These are phyloP conservation scores for Neodon shergylaensis DNA, from an alignment of 2,113 vertebrate genomes.

Conservation along the genomic window DNA sequence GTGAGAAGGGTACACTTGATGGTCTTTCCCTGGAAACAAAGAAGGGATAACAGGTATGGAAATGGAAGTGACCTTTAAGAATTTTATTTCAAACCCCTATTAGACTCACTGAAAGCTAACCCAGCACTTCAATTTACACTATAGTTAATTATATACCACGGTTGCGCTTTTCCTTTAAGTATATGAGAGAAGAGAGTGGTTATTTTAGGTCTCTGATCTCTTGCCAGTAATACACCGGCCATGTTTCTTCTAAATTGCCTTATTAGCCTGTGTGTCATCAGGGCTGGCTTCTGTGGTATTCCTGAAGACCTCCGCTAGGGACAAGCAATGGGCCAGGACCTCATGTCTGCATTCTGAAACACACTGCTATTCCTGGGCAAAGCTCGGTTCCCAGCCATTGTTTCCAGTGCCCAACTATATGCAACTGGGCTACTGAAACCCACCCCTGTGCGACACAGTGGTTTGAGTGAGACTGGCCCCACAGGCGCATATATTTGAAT, in stretches of 20 bases:
- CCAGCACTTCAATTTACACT: not conserved
- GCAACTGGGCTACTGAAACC: not conserved
- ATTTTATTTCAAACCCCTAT: constrained; percentile 9
- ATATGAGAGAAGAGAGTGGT: not conserved
- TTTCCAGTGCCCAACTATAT: not conserved
- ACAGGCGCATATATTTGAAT: not conserved
- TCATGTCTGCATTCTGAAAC: not conserved
- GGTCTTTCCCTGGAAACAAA: not conserved
- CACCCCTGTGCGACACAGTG: not conserved
- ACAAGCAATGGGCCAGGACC: not conserved
- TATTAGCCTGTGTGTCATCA: not conserved
- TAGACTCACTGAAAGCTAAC: not conserved
- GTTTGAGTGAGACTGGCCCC: too few relatives aligned
- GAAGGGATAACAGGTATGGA: not conserved
- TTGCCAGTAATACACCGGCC: not conserved
- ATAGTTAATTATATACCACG: not conserved
- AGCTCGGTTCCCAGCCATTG: not conserved
- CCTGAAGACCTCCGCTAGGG: not conserved
- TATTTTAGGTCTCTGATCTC: constrained; percentile 37
- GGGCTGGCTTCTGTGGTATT: not conserved
- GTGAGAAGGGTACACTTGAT: not conserved
- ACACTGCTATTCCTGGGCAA: too few relatives aligned
- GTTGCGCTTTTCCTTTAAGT: not conserved
- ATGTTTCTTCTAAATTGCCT: not conserved
- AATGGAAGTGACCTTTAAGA: constrained; percentile 33